These are phyloP conservation scores for Smithornis capensis DNA, from an alignment of 2,113 vertebrate genomes.

Conservation along the genomic window DNA sequence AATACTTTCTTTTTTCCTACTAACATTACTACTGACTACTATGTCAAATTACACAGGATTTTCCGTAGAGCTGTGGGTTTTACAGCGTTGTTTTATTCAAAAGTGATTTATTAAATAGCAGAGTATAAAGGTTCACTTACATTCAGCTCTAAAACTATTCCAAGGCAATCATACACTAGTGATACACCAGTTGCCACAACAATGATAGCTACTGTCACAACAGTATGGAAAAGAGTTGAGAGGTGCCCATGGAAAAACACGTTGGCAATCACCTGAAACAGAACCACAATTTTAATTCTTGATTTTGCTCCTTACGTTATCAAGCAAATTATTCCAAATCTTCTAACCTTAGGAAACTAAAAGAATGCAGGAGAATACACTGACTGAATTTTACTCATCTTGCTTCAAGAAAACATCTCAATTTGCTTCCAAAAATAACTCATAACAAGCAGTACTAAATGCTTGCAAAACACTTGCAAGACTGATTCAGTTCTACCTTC, in stretches of 20 bases:
- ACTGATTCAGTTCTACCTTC: not conserved
- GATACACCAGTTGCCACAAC: constrained; percentile 79
- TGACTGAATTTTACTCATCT: not conserved
- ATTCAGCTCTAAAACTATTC: constrained; percentile 90
- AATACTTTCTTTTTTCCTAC: not conserved
- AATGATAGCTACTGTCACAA: constrained; percentile 81
- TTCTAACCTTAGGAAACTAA: not conserved
- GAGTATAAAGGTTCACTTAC: constrained; percentile 77
- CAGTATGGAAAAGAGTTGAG: constrained; percentile 76
- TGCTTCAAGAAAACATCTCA: not conserved
- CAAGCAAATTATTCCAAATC: not conserved
- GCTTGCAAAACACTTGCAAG: not conserved
- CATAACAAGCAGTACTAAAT: not conserved
- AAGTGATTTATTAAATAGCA: not conserved
- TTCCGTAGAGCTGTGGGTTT: not conserved
- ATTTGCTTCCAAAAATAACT: not conserved
- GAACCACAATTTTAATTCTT: constrained; percentile 34
- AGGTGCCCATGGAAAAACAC: constrained; percentile 83
- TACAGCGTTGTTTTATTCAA: not conserved
- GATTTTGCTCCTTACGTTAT: not conserved
- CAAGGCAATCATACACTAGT: constrained; percentile 86
- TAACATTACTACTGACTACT: not conserved
- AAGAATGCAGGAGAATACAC: not conserved
- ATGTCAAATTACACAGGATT: not conserved
- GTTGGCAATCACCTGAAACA: constrained; percentile 87